phyloP scores from a whole-genome alignment of 2,888 invertebrate genomes.

The Anaspis maculata region DNA sequence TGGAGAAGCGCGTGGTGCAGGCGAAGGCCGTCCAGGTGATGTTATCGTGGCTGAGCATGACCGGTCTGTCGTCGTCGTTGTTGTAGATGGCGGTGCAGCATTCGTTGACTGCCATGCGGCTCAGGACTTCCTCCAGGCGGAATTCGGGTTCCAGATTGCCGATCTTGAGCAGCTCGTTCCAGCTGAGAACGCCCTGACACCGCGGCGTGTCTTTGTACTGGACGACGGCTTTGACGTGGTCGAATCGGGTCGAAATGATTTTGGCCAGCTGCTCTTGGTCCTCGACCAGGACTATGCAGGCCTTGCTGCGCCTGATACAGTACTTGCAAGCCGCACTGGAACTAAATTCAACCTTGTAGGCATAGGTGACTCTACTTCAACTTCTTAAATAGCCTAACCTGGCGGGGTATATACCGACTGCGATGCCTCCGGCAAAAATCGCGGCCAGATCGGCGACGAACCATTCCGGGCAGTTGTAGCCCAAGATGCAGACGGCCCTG shows the following conservation, averaged over 20 bases:
- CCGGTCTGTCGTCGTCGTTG: conserved; percentile 65
- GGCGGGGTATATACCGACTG: conserved; percentile 85
- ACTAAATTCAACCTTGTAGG: too few relatives aligned
- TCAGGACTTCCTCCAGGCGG: conserved; percentile 56
- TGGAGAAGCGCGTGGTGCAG: conserved; percentile 47
- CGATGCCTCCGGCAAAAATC: conserved; percentile 82
- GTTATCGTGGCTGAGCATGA: conserved; percentile 89
- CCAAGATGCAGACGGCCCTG: conserved; percentile 79
- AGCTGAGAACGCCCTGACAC: conserved; percentile 50
- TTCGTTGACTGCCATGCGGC: conserved; percentile 67
- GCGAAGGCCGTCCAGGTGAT: conserved; percentile 60
- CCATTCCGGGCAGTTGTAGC: conserved; percentile 91
- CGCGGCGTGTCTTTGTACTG: conserved; percentile 55
- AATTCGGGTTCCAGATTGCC: conserved; percentile 63
- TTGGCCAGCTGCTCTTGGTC: conserved; percentile 82
- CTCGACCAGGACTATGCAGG: conserved; percentile 85
- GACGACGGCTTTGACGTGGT: conserved; percentile 70
- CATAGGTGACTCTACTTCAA: too few relatives aligned
- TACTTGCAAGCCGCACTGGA: conserved; percentile 77
- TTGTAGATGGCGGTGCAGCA: conserved; percentile 83
- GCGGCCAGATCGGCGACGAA: conserved; percentile 77
- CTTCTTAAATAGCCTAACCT: too few relatives aligned
- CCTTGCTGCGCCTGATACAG: conserved; percentile 62
- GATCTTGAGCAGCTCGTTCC: conserved; percentile 69
- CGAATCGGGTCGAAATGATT: conserved; percentile 61